Conservation (phyloP, 2,797 vertebrate species). For the Phataginus tetradactyla region DNA sequence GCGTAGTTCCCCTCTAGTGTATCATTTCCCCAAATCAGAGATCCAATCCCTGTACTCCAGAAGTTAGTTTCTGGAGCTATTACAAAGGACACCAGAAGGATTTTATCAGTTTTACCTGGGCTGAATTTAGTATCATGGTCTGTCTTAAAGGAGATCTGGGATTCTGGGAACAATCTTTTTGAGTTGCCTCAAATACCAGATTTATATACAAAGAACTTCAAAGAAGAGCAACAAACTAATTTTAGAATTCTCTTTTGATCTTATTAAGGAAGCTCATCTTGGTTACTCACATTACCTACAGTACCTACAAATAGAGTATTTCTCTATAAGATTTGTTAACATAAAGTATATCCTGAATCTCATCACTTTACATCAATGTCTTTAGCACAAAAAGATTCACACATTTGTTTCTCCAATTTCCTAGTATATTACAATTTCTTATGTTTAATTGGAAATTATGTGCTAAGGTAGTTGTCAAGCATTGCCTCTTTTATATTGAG, state of each 20-base stretch:
- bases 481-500: slow-evolving; percentile 19
- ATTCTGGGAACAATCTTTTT: not conserved
- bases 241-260: slow-evolving; percentile 27
- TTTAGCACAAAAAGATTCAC: slow-evolving; percentile 23
- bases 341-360: not conserved
- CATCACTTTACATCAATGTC: not conserved
- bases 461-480: not conserved
- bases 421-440: not conserved
- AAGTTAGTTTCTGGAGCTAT: not conserved
- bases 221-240: slow-evolving; percentile 23
- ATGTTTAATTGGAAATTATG: slow-evolving; percentile 10
- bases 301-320: not conserved
- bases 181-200: not conserved
- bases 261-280: not conserved
- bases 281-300: not conserved
- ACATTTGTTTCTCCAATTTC: slow-evolving; percentile 30
- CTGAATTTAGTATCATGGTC: not conserved
- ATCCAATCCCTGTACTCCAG: not conserved
- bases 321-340: not conserved
- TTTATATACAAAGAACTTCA: not conserved
- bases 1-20: not conserved
- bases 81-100: not conserved
- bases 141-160: slow-evolving; percentile 13
- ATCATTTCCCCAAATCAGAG: slow-evolving; percentile 26
- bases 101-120: not conserved